Conservation (phyloP, 2,888 invertebrate species). For the Caenorhabditis parvicauda region DNA sequence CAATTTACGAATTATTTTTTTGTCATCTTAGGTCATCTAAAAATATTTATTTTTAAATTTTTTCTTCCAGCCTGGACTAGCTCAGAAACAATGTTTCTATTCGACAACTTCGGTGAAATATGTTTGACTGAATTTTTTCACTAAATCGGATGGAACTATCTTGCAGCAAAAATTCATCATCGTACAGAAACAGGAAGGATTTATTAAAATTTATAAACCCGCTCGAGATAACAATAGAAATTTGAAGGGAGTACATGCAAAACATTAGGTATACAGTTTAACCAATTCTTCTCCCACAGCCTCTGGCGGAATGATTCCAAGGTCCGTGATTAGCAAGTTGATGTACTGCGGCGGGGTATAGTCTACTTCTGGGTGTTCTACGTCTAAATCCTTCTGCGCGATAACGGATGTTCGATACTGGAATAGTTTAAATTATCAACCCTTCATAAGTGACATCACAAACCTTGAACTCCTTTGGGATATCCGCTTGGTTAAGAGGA, state of each 20-base stretch:
- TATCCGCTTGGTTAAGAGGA: conserved; percentile 85
- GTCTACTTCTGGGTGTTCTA: conserved; percentile 72
- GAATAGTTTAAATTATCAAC: background rate
- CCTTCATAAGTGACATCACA: conserved; percentile 16
- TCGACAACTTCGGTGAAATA: too few relatives aligned
- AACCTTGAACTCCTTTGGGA: conserved; percentile 79
- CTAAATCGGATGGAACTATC: too few relatives aligned
- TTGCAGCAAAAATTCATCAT: too few relatives aligned
- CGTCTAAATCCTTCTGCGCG: conserved; percentile 35
- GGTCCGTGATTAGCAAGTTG: conserved; percentile 82
- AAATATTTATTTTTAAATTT: too few relatives aligned
- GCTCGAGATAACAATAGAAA: conserved; percentile 3
- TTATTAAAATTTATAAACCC: too few relatives aligned
- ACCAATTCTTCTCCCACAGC: conserved; percentile 96
- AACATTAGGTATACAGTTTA: conserved; percentile 75
- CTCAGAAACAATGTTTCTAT: too few relatives aligned
- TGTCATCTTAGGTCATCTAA: too few relatives aligned
- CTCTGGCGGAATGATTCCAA: conserved; percentile 91
- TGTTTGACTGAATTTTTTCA: too few relatives aligned
- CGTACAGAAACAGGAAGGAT: too few relatives aligned
- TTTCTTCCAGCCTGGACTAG: too few relatives aligned
- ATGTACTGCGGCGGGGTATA: conserved; percentile 83
- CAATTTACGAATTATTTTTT: too few relatives aligned
- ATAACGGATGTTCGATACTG: conserved; percentile 64
- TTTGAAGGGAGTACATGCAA: background rate